Evolutionary conservation across 2,888 invertebrate species (phyloP), one percentile per base, ranked within the genome.

Genomic region (Gymnosoma rotundatum): DNA sequence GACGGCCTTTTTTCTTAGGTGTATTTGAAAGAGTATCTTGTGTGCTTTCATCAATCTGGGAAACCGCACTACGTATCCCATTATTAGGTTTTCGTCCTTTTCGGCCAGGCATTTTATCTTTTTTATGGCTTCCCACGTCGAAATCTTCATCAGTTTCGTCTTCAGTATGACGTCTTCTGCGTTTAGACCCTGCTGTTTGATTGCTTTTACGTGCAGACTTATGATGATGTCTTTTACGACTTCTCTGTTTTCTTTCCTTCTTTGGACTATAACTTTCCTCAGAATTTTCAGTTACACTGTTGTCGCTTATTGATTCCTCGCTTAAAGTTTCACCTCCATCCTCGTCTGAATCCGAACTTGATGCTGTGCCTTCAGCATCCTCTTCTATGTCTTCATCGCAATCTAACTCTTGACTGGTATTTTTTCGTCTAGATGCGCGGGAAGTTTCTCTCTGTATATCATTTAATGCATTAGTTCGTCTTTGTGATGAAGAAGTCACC

Each of bases 251-350:
- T 42, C 89, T 88, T 21, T 89, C 90, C 64, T 92, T 92, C 14
- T 75, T 80, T 10, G 94, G 94, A 75, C 93, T 93, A 86, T 94
- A 94, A 87, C 93, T 93, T 18, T 94, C 94, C 84, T 94, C 94
- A 0, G 94, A 94, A 87, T 94, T 94, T 79, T 92, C 92, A 45
- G 92, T 92, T 21, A 32, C 81, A 36, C 80, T 83, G 42, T 84
- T 69, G 1, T 81, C 74, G 14, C 66, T 48, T 88, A 89, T 73
- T 91, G 92, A 50, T 85, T 87, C 56, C 86, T 87, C 78, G 42
- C 70, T 84, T 36, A 80, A 78, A 45, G 73, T 54, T 42, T 63
- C 69, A 12, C 74, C 83, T 14, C 54, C 79, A 42, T 88, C 87
- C 32, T 86, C 87, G 50, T 86, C 87, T 21, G 87, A 83, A 60